Percentiles rank a stretch among this genome's conserved stretches.
Conservation (phyloP, 2,113 vertebrate species). For the Cololabis saira region DNA sequence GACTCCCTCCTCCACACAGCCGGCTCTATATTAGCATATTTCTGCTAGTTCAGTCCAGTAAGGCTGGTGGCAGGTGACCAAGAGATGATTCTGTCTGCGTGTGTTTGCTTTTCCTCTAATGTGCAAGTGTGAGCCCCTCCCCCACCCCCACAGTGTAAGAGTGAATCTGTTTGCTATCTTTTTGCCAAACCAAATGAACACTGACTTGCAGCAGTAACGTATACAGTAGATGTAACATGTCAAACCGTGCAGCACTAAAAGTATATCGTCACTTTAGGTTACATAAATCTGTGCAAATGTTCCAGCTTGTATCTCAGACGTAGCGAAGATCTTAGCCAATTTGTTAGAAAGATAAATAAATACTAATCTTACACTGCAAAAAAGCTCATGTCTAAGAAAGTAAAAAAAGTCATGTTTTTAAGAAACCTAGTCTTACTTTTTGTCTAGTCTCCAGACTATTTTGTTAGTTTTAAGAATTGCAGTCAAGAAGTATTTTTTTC, state of each 20-base stretch:
- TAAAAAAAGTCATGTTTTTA: no score
- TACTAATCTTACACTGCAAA: no score
- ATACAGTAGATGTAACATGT: not conserved
- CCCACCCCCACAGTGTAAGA: not conserved
- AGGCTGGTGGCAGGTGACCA: slow-evolving; percentile 45
- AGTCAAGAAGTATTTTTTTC: no score
- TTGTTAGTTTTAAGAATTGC: no score
- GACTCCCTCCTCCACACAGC: slow-evolving; percentile 22
- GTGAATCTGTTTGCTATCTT: not conserved
- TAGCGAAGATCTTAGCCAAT: no score
- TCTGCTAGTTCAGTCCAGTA: slow-evolving; percentile 46
- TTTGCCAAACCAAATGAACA: not conserved
- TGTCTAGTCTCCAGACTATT: no score
- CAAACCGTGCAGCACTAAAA: not conserved
- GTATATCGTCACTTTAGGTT: not conserved
- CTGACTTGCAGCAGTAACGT: not conserved
- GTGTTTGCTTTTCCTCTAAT: not conserved
- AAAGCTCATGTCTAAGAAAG: no score
- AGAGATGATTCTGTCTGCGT: slow-evolving; percentile 27
- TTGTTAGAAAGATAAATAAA: no score
- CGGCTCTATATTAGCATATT: slow-evolving; percentile 64
- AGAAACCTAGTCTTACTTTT: no score
- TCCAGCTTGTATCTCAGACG: not conserved
- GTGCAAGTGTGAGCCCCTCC: not conserved
- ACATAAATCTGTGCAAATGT: not conserved